A percentile compares a stretch with the other conserved stretches of the same genome.
Evolutionary conservation across 2,113 vertebrate genomes (phyloP).

Genomic region (Ailuropoda melanoleuca): DNA sequence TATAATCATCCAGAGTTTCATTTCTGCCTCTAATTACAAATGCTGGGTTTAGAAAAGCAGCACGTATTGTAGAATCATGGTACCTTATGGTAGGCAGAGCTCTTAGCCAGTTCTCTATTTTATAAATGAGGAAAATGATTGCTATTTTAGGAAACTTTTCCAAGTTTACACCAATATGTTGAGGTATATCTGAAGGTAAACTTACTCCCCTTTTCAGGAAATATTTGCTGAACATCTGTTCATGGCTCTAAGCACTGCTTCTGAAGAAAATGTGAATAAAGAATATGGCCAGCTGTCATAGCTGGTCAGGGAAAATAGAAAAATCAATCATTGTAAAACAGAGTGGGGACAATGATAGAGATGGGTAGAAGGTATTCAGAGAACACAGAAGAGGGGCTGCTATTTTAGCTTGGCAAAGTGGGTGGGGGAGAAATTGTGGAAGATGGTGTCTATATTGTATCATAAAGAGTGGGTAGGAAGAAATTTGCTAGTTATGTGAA

Average conservation of each 20-base stretch:
- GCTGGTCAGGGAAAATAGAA: not conserved
- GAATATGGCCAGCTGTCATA: not conserved
- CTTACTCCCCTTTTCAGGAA: not conserved
- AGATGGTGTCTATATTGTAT: not conserved
- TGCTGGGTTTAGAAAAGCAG: not conserved
- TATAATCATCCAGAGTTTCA: not conserved
- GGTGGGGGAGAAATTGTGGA: not conserved
- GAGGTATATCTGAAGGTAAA: not conserved
- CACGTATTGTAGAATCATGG: not conserved
- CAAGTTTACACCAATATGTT: not conserved
- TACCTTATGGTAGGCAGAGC: not conserved
- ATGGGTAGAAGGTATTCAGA: not conserved
- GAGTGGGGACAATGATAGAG: not conserved
- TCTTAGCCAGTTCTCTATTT: not conserved
- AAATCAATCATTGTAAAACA: not conserved
- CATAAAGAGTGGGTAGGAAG: not conserved
- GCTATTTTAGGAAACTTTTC: not conserved
- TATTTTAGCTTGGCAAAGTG: too few species aligned
- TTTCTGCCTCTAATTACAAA: slow-evolving; percentile 1
- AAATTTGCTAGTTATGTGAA: not conserved
- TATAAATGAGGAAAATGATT: slow-evolving; percentile 5
- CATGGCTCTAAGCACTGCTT: not conserved
- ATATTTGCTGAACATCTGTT: not conserved
- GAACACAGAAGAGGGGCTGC: too few species aligned
- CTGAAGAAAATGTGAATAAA: not conserved